These are phyloP conservation scores for Cichladusa arquata DNA, from an alignment of 2,113 vertebrate genomes.

Conservation along the genomic window DNA sequence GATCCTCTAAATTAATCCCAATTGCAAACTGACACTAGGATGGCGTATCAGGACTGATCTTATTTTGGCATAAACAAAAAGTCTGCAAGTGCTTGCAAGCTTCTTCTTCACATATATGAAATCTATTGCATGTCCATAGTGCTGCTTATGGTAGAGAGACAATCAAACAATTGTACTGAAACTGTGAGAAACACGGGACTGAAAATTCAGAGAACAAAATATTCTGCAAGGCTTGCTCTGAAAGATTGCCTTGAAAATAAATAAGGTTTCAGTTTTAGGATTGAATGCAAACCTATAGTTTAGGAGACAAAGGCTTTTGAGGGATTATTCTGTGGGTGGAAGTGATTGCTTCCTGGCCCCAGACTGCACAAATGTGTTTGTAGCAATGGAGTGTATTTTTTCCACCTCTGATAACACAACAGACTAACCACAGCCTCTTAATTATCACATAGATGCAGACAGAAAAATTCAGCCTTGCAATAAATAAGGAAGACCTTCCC, in stretches of 20 bases:
- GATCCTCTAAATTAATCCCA: not conserved
- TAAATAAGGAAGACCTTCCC: not conserved
- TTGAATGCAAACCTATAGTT: not conserved
- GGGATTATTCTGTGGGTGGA: not conserved
- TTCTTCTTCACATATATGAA: not conserved
- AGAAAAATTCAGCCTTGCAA: not conserved
- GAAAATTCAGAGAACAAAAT: not conserved
- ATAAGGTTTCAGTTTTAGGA: not conserved
- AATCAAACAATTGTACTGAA: not conserved
- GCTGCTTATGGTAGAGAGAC: not conserved
- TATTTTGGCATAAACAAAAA: not conserved
- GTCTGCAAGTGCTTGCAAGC: not conserved
- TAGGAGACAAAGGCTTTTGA: not conserved
- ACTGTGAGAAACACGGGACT: not conserved
- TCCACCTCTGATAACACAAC: not conserved
- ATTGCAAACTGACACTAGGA: not conserved
- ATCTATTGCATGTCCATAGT: not conserved
- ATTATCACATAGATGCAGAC: not conserved
- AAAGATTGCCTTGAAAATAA: not conserved
- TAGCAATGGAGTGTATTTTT: not conserved
- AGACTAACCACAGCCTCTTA: not conserved
- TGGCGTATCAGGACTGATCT: not conserved
- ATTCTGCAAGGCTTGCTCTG: not conserved
- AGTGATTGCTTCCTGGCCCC: not conserved
- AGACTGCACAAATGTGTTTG: not conserved